phyloP scores from a whole-genome alignment of 2,797 vertebrate genomes.

The Fistularia commersonii region DNA sequence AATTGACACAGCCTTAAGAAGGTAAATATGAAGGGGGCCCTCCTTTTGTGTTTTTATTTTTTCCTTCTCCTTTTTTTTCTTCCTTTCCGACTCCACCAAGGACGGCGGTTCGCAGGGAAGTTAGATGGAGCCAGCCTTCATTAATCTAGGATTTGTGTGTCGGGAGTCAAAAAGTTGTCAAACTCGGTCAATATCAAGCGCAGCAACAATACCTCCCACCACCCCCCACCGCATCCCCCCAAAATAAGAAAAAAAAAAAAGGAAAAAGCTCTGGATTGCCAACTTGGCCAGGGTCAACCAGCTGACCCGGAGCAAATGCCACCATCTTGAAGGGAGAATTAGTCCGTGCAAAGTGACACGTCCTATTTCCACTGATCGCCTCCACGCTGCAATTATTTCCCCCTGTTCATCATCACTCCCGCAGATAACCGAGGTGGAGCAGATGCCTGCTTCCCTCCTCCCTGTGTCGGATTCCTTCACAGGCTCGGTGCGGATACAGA shows the following conservation, averaged over 20 bases:
- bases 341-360: conserved; percentile 67
- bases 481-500: too few relatives aligned
- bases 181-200: conserved; percentile 83
- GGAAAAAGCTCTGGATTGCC: conserved; percentile 61
- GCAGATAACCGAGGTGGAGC: conserved; percentile 6
- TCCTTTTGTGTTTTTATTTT: neutral
- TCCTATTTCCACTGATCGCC: conserved; percentile 62
- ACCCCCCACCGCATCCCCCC: too few relatives aligned
- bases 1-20: conserved; percentile 1
- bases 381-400: conserved; percentile 32
- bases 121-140: conserved; percentile 60
- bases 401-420: conserved; percentile 13
- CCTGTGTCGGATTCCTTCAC: conserved; percentile 14
- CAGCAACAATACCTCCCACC: conserved; percentile 53
- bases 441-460: neutral
- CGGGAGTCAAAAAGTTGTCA: conserved; percentile 88
- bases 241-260: too few relatives aligned
- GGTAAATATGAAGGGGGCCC: conserved; percentile 23
- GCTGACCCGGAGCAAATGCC: conserved; percentile 81
- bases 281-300: conserved; percentile 71
- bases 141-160: conserved; percentile 75
- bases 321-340: conserved; percentile 66
- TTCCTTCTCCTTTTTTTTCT: too few relatives aligned
- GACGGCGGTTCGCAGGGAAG: conserved; percentile 58
- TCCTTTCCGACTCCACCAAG: conserved; percentile 2